Evolutionary conservation across 2,113 vertebrate species (phyloP).

Genomic region (Columba livia): DNA sequence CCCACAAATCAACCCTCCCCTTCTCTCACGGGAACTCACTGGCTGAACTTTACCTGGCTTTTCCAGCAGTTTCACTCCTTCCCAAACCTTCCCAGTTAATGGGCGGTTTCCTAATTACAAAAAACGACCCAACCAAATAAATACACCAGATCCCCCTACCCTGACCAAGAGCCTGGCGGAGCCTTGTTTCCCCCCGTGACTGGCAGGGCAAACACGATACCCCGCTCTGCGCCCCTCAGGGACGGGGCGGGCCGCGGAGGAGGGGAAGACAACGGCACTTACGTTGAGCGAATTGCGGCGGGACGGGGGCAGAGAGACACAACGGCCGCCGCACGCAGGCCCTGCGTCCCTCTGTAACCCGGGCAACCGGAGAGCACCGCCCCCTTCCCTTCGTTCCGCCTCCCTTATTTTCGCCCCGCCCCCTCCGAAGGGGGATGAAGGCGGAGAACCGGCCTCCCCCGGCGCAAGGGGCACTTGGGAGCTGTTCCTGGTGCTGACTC

Average conservation of each 20-base stretch:
- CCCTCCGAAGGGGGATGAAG: fast-evolving
- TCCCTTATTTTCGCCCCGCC: neutral
- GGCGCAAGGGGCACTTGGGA: neutral
- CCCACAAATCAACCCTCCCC: fast-evolving
- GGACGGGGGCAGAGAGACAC: neutral
- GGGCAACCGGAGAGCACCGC: neutral
- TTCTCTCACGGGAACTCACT: neutral
- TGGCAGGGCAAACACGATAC: neutral
- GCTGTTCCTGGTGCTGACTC: neutral
- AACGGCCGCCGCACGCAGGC: neutral
- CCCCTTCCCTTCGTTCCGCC: neutral
- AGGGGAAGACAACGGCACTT: neutral
- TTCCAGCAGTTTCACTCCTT: neutral
- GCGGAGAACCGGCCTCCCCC: too few relatives aligned
- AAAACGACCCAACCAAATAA: too few relatives aligned
- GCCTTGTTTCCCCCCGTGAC: too few relatives aligned
- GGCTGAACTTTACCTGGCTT: neutral
- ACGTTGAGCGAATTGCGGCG: neutral
- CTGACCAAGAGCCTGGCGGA: neutral
- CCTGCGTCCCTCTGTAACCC: neutral
- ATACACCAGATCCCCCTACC: neutral
- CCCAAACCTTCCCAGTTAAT: neutral
- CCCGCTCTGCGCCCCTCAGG: neutral
- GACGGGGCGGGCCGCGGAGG: too few relatives aligned
- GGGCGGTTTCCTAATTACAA: neutral